Evolutionary conservation across 2,797 vertebrate genomes (phyloP).

Genomic region (Sphenodon punctatus): DNA sequence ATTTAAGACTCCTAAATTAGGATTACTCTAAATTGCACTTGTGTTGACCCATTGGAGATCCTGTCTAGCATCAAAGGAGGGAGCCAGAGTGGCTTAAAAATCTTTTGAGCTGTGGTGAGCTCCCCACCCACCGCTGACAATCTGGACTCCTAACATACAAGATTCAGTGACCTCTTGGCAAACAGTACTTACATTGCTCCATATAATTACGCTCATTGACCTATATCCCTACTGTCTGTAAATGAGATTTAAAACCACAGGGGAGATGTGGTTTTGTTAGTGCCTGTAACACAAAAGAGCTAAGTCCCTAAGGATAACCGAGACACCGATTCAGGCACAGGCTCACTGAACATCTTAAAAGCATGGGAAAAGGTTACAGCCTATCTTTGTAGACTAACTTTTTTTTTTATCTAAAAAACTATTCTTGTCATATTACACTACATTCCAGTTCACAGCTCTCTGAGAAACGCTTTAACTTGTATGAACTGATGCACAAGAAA

Average conservation of each 20-base stretch:
- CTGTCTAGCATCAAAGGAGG: background rate
- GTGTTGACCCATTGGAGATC: background rate
- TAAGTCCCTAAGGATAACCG: background rate
- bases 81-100: background rate
- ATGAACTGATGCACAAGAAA: background rate
- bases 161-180: background rate
- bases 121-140: background rate
- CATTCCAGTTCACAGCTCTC: background rate
- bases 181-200: background rate
- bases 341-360: background rate
- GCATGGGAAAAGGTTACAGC: too few relatives aligned
- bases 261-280: background rate
- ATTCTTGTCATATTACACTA: background rate
- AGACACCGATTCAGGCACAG: background rate
- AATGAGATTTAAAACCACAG: background rate
- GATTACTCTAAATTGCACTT: background rate
- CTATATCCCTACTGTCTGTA: background rate
- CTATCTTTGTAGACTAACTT: background rate
- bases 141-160: background rate
- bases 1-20: background rate
- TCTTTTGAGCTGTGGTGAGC: background rate
- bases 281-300: background rate
- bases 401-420: too few relatives aligned
- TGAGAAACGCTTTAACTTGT: background rate
- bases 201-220: background rate